Base-by-base conservation (phyloP, 2,113 vertebrate genomes). In the Hemibagrus wyckioides region DNA sequence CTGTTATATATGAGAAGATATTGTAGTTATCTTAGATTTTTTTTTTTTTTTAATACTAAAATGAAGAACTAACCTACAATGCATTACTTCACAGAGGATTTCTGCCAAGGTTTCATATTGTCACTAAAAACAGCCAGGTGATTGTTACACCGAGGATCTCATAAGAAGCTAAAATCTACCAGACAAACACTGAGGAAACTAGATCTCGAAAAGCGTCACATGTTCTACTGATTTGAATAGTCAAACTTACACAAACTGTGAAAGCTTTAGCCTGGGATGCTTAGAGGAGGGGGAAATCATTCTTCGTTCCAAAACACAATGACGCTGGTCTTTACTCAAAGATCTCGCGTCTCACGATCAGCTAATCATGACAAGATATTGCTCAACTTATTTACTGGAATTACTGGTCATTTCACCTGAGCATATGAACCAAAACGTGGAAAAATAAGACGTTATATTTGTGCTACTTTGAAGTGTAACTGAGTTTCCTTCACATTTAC, bases 191-290 rank as follows among this genome's bases (percentile, higher is more conserved):
- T 11, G 30, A 73, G 10, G 81, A 23, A 61, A 77, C 50, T 23
- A 75, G 17, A 52, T 39, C 10, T 61, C 19, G 23, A 82, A 85
- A 82, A 11, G 25, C 44, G n/a, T 84, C 56, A 75, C 84, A 11
- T 54, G 21, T 56, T 76, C 84, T 82, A 81, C 73, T 85, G 76
- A 86, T 87, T 80, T 56, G 54, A 82, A 84, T 71, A 41, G 33
- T 80, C 71, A 41, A 83, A 86, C 52, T 65, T 8, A 52, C 44
- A 44, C 13, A 25, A n/a, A 67, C 21, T 28, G 13, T 0, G 33
- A 57, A 80, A 80, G 80, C 21, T 56, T 23, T 30, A 48, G 80
- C 61, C 21, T 77, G 39, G 33, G 36, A 83, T 39, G 52, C 6
- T 54, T 36, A 33, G 1, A 36, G 1, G 44, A 25, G 30, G 23